Percentiles rank a stretch among this genome's conserved stretches.
phyloP scores from a whole-genome alignment of 2,888 invertebrate species.

The Dione vanillae region DNA sequence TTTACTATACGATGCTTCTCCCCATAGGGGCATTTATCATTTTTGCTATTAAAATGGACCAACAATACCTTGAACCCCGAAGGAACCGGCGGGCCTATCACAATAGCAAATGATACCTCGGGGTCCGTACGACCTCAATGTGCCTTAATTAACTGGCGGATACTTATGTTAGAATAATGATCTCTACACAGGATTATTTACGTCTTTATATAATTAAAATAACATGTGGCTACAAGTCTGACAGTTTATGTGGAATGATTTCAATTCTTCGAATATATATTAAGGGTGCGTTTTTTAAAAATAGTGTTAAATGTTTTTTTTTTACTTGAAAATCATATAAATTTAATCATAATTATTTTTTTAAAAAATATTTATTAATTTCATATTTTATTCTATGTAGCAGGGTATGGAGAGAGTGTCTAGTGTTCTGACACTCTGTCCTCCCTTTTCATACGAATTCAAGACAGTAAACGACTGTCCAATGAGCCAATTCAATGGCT shows the following conservation, averaged over 20 bases:
- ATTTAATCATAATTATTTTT: no score
- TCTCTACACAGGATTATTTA: constrained; percentile 58
- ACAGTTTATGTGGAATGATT: constrained; percentile 43
- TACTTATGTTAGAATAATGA: constrained; percentile 75
- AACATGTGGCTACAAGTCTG: constrained; percentile 38
- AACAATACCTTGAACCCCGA: constrained; percentile 76
- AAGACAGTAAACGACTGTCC: no score
- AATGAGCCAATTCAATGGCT: no score
- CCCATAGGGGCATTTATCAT: constrained; percentile 80
- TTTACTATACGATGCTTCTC: constrained; percentile 62
- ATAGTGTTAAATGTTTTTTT: no score
- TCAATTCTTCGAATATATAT: constrained; percentile 23
- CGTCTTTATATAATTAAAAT: constrained; percentile 44
- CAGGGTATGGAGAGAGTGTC: no score
- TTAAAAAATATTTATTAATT: no score
- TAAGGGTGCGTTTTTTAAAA: background rate
- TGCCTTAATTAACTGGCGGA: constrained; percentile 79
- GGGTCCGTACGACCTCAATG: constrained; percentile 74
- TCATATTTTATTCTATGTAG: no score
- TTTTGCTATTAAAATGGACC: constrained; percentile 79
- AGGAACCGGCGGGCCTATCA: constrained; percentile 78
- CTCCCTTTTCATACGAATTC: no score
- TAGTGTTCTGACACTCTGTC: no score
- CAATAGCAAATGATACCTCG: constrained; percentile 82
- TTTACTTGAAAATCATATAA: no score